Conservation (phyloP, 2,888 invertebrate genomes). For the Timema podura region DNA sequence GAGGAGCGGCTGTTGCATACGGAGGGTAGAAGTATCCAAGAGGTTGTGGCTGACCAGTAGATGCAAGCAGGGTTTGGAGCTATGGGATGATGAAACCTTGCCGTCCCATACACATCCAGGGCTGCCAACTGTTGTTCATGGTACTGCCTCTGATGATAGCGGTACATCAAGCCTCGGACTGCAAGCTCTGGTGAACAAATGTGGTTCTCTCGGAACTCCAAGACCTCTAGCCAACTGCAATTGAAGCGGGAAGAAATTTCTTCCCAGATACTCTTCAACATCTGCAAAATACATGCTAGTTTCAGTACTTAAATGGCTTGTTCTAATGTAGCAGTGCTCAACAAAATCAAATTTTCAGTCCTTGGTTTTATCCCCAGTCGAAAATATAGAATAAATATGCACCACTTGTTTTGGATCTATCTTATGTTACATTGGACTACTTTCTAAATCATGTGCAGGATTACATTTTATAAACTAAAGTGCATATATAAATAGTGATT, state of each 20-base stretch:
- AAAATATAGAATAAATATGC: too few relatives aligned
- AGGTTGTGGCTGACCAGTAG: constrained; percentile 24
- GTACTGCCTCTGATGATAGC: constrained; percentile 34
- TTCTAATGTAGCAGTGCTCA: too few relatives aligned
- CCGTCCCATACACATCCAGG: constrained; percentile 24
- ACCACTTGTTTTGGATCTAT: too few relatives aligned
- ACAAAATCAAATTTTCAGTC: too few relatives aligned
- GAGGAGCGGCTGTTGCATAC: constrained; percentile 13
- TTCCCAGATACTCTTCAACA: constrained; percentile 74
- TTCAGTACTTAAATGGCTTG: too few relatives aligned
- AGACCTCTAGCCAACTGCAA: constrained; percentile 64
- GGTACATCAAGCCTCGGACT: constrained; percentile 34
- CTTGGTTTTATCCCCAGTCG: too few relatives aligned
- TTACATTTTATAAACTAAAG: too few relatives aligned
- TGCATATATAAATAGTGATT: too few relatives aligned
- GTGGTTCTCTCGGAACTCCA: constrained; percentile 56
- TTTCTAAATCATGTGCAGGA: too few relatives aligned
- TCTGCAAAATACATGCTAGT: constrained; percentile 47
- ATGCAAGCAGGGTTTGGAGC: constrained; percentile 14
- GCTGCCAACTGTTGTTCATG: constrained; percentile 30
- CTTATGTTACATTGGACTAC: too few relatives aligned
- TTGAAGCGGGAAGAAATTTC: constrained; percentile 54
- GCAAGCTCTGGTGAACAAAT: constrained; percentile 50
- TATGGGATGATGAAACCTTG: constrained; percentile 26
- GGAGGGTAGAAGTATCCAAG: constrained; percentile 24